phyloP scores from a whole-genome alignment of 2,888 invertebrate species.

The Oligia fasciuncula region DNA sequence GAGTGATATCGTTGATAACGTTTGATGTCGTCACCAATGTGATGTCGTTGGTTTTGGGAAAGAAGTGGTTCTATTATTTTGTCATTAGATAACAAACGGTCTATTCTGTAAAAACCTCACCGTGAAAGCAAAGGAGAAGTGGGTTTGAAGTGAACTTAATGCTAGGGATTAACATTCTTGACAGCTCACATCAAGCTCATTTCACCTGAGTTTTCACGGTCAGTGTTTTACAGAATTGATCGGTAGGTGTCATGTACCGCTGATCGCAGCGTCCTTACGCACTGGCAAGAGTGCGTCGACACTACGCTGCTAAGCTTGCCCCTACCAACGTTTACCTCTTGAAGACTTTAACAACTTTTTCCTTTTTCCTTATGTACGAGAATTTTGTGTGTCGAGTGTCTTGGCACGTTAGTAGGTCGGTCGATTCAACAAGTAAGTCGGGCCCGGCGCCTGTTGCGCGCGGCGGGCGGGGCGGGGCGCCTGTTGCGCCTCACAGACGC shows the following conservation, averaged over 20 bases:
- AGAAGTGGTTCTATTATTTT: background rate
- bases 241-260: background rate
- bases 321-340: constrained; percentile 53
- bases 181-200: background rate
- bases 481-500: constrained; percentile 89
- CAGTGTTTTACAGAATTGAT: background rate
- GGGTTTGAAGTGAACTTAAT: background rate
- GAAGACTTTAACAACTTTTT: constrained; percentile 58
- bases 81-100: background rate
- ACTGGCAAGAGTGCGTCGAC: constrained; percentile 13
- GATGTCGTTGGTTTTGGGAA: background rate
- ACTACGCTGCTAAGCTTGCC: constrained; percentile 44
- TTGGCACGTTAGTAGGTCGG: constrained; percentile 89
- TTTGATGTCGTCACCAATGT: background rate
- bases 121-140: background rate
- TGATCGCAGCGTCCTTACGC: background rate
- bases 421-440: constrained; percentile 90
- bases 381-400: constrained; percentile 78
- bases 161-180: background rate
- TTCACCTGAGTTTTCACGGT: background rate
- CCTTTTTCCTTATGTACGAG: constrained; percentile 67
- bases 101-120: background rate
- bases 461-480: constrained; percentile 81
- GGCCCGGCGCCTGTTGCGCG: constrained; percentile 87
- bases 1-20: background rate